Base-by-base conservation (phyloP, 2,113 vertebrate species). In the Nipponia nippon region DNA sequence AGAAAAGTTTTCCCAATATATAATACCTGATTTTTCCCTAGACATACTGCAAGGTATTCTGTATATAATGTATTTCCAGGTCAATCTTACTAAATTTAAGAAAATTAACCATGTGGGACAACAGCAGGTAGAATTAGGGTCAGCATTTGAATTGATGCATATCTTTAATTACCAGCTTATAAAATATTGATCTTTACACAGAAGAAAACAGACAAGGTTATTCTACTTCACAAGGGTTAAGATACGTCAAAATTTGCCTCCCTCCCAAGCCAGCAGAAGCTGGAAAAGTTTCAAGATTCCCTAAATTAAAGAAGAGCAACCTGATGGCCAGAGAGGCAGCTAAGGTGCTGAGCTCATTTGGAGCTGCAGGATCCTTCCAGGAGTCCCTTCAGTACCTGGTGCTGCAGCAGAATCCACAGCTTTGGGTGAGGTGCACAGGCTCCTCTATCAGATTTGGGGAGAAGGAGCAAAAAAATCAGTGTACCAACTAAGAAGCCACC, bases 401-500 rank as follows among this genome's bases (percentile, higher is more conserved):
- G 17, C 7, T 6, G 1, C 23, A 71, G 19, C 7, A 86, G 29
- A 72, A 77, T 52, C 22, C 26, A 26, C 5, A 27, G 10, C 1
- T 55, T 26, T 46, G 9, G 15, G 10, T 56, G 18, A 63, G 8
- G 9, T 29, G 5, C 13, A 26, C 3, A 61, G 22, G 6, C 1
- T 15, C 1, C 7, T 85, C 14, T 46, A 23, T 20, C 11, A 19
- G 13, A 20, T 52, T 3, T 44, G 3, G 2, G 16, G 10, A 49
- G 4, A 76, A 63, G 3, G 7, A 38, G 2, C 0, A 10, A 58
- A 70, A 84, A 32, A 46, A 55, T 34, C 2, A 23, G 8, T 22
- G 0, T 50, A 29, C 22, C 6, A 81, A 27, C 8, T 58, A 36
- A 26, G 6, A 2, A 82, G 12, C 2, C 3, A 20, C 10, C 1